phyloP scores from a whole-genome alignment of 1,140 invertebrate species.

The Ceratina japonica region DNA sequence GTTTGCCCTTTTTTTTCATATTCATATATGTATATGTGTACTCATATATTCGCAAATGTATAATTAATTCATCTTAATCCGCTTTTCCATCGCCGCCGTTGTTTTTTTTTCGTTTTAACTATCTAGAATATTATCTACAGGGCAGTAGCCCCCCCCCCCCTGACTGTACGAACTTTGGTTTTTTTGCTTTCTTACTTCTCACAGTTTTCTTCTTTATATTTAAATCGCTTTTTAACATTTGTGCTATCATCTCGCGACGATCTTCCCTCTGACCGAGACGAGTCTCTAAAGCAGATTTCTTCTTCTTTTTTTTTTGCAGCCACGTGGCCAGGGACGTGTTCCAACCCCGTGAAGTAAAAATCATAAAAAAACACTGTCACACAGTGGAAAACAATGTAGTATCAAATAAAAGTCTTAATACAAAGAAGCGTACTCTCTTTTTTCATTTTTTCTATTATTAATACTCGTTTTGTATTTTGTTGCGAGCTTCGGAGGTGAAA shows the following conservation, averaged over 20 bases:
- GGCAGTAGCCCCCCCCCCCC: conserved; percentile 71
- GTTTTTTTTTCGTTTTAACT: conserved; percentile 42
- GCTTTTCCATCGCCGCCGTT: not conserved
- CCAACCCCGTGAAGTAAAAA: not conserved
- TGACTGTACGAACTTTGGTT: conserved; percentile 60
- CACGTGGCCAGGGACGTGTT: conserved; percentile 29
- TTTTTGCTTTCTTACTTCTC: conserved; percentile 44
- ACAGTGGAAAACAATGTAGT: not conserved
- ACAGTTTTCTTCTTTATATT: conserved; percentile 20
- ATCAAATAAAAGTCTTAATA: conserved; percentile 7
- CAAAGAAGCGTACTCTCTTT: not conserved
- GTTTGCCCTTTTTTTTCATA: conserved; percentile 40
- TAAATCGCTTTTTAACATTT: not conserved
- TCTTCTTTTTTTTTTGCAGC: conserved; percentile 16
- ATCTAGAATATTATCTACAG: conserved; percentile 73
- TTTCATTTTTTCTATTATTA: not conserved
- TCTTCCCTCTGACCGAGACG: not conserved
- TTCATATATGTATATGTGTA: conserved; percentile 58
- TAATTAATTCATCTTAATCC: conserved; percentile 44
- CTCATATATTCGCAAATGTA: conserved; percentile 60
- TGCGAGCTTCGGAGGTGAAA: conserved; percentile 7
- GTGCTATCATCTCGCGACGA: conserved; percentile 25
- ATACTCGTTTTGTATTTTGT: not conserved
- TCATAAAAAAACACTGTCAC: not conserved
- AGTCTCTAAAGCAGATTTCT: conserved; percentile 15